phyloP scores from a whole-genome alignment of 1,140 invertebrate genomes.

The Eriocheir sinensis region DNA sequence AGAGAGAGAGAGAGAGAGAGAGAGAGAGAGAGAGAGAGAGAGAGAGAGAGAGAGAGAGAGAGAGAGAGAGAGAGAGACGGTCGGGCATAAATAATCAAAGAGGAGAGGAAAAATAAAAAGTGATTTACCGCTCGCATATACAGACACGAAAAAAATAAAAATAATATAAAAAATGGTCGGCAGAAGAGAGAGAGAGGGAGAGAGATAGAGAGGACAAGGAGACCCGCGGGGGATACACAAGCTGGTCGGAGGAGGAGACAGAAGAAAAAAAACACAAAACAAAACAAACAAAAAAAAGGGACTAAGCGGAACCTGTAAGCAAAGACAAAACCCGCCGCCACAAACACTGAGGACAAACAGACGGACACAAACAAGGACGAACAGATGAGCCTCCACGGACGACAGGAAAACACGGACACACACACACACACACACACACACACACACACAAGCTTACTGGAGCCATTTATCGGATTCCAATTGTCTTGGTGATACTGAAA shows the following conservation, averaged over 20 bases:
- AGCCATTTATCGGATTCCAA: conserved; percentile 45
- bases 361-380: not conserved
- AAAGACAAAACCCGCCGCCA: no score
- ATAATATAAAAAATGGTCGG: not conserved
- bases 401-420: conserved; percentile 23
- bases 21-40: conserved; percentile 12
- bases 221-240: not conserved
- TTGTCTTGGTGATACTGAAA: conserved; percentile 31
- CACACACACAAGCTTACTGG: conserved; percentile 15
- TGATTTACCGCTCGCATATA: not conserved
- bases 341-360: no score
- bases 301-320: no score
- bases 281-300: no score
- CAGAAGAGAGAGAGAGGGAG: not conserved
- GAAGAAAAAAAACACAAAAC: not conserved
- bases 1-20: not conserved
- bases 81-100: not conserved
- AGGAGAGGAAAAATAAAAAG: not conserved
- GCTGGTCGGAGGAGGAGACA: not conserved
- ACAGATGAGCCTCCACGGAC: not conserved
- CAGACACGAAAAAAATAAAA: not conserved
- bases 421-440: not conserved
- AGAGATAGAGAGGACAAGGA: conserved; percentile 27
- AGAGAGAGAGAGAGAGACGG: not conserved
- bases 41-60: not conserved